phyloP scores from a whole-genome alignment of 2,113 vertebrate genomes.

The Dasyurus viverrinus region DNA sequence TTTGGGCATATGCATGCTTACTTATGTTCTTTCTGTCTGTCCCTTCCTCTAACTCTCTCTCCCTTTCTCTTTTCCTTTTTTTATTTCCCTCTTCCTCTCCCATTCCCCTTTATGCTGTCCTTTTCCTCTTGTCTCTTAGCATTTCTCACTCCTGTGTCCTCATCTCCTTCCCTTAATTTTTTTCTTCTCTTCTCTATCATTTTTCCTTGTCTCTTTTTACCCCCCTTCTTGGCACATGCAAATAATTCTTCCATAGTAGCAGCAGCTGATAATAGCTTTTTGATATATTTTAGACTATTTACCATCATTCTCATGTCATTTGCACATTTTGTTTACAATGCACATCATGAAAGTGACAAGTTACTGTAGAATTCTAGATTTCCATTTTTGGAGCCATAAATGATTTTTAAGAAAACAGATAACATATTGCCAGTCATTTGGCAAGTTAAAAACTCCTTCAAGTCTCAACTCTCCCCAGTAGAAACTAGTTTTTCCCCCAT shows the following conservation, averaged over 20 bases:
- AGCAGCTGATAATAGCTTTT: not conserved
- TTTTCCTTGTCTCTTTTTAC: not conserved
- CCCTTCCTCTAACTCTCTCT: no score
- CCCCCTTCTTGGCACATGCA: not conserved
- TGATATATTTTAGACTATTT: not conserved
- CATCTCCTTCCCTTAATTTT: not conserved
- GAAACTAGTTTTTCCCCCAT: not conserved
- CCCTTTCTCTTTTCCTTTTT: not conserved
- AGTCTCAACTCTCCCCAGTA: not conserved
- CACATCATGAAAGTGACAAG: not conserved
- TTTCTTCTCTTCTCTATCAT: not conserved
- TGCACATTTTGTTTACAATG: not conserved
- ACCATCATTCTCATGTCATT: not conserved
- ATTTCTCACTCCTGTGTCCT: not conserved
- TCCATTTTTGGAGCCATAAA: not conserved
- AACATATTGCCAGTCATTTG: not conserved
- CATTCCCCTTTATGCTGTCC: not conserved
- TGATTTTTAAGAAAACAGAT: constrained; percentile 2
- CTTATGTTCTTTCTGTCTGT: not conserved
- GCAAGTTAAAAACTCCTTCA: not conserved
- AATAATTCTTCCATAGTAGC: not conserved
- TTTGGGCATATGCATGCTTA: not conserved
- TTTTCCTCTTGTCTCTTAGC: not conserved
- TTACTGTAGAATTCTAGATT: not conserved
- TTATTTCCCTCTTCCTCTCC: not conserved